Evolutionary conservation across 2,797 vertebrate genomes (phyloP).

Genomic region (Margarornis squamiger): DNA sequence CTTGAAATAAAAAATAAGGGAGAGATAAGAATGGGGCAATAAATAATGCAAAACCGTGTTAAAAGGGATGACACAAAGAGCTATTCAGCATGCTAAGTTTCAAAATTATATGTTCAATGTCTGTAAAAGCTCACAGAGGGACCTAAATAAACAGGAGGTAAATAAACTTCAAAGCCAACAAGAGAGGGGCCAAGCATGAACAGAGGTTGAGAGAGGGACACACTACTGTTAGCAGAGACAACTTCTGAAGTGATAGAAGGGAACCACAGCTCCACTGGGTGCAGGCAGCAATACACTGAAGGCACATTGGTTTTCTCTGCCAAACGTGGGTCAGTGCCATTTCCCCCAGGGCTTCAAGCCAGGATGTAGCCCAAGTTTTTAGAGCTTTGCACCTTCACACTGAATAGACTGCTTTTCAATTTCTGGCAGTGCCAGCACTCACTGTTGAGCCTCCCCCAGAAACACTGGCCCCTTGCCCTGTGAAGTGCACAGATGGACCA

Average conservation of each 20-base stretch:
- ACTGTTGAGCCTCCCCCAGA: neutral
- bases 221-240: neutral
- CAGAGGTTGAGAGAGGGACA: neutral
- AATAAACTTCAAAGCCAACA: neutral
- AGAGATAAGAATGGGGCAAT: neutral
- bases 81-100: neutral
- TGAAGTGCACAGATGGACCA: neutral
- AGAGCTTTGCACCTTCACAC: neutral
- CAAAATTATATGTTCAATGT: neutral
- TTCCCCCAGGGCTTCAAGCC: neutral
- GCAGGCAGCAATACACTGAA: neutral
- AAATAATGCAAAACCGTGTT: neutral
- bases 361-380: neutral
- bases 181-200: neutral
- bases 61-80: neutral
- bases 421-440: neutral
- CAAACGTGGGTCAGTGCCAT: neutral
- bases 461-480: neutral
- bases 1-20: neutral
- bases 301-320: neutral
- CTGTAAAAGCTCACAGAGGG: neutral
- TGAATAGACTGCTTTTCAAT: neutral
- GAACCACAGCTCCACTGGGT: neutral
- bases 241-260: neutral
- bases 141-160: neutral